phyloP scores from a whole-genome alignment of 37 sponge, comb jelly and placozoan species.

The Halisarca cf. caerulea region DNA sequence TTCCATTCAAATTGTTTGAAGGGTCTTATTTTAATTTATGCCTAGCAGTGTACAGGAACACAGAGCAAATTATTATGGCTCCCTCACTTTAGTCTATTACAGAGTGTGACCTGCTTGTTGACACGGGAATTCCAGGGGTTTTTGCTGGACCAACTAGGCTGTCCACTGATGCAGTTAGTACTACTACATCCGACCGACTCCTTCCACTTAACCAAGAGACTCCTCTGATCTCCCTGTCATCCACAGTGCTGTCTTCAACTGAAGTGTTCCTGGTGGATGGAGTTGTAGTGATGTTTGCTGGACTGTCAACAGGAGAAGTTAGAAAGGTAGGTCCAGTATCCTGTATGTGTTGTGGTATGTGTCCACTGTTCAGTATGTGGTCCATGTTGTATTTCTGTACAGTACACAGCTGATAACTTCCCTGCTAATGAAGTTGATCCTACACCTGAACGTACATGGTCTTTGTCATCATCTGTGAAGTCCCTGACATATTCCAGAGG shows the following conservation, averaged over 20 bases:
- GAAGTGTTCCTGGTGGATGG: neutral
- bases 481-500: conserved; percentile 32
- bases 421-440: neutral
- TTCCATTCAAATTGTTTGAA: no score
- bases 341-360: no score
- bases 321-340: neutral
- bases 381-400: neutral
- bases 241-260: neutral
- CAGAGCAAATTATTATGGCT: no score
- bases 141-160: neutral
- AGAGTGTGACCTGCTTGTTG: no score
- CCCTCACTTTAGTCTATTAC: no score
- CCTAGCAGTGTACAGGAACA: no score
- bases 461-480: conserved; percentile 27
- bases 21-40: no score
- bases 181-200: neutral
- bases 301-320: neutral
- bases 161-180: neutral
- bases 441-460: neutral
- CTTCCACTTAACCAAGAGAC: neutral
- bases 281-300: neutral
- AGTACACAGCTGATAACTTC: neutral
- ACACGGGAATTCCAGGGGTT: neutral
- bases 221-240: neutral
- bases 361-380: neutral